Evolutionary conservation across 1,140 invertebrate genomes (phyloP), one percentile per base, ranked within the genome.

Genomic region (Cryptotermes secundus): DNA sequence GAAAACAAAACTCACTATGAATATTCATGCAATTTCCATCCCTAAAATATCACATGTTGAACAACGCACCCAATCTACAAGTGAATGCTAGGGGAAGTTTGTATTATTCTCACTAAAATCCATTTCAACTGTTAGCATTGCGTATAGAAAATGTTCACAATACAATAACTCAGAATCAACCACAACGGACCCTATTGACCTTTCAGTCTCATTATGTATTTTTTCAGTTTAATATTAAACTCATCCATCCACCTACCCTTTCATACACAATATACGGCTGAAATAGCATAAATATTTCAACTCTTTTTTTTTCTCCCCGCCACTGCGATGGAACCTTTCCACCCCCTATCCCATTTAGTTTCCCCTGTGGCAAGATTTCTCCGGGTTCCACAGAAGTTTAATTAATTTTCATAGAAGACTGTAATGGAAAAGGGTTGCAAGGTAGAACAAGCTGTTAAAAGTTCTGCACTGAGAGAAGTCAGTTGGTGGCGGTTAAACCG

Each of bases 241-340:
- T 31, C 59, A 6, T n/a, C 26, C n/a, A 72, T n/a, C 26, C n/a
- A 72, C 59, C 24, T n/a, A 65, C n/a, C 26, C 26, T 31, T n/a
- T n/a, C 59, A 72, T 31, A 72, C 59, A 38, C 59, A 31, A 72
- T 2, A 10, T 31, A 72, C 59, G 14, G n/a, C n/a, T n/a, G n/a
- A 72, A 72, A 72, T 72, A 14, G n/a, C 59, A 72, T 72, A 72
- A 72, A 72, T 72, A 26, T n/a, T 72, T 72, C 59, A 72, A n/a
- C 59, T 7, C 9, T 72, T 65, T 72, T n/a, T n/a, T n/a, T n/a
- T n/a, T n/a, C n/a, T n/a, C n/a, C n/a, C n/a, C n/a, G n/a, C n/a
- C n/a, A 1, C 59, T 14, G 53, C 16, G 6, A 72, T 72, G 59
- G 16, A n/a, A 10, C 2, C 59, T 10, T n/a, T 6, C 59, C 26